Base-by-base conservation (phyloP, 2,888 invertebrate species). In the Cremastinae sp. region DNA sequence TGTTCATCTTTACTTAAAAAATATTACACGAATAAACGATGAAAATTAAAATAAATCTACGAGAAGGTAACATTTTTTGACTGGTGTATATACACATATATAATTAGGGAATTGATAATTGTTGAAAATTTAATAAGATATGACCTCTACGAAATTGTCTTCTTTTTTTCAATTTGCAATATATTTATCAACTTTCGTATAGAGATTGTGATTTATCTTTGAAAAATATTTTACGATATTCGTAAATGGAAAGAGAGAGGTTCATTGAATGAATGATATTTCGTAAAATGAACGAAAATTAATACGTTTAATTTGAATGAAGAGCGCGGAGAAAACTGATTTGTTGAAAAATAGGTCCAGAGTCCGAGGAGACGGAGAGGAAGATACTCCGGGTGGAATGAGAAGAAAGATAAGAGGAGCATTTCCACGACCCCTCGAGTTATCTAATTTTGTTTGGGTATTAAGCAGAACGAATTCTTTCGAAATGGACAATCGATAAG, bases 401-500 rank as follows among this genome's bases (percentile, higher is more conserved):
- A 16, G 43, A 18, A 28, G 45, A 49, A 66, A 16, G 71, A 71
- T 75, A 75, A 75, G 61, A 34, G 9, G 43, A 56, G 28, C 47
- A 53, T 65, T 61, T 71, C 18, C 54, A 61, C 54, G 61, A 75
- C 54, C 47, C 70, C 14, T 12, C 49, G 58, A 34, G 54, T 62
- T 75, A 71, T 75, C 75, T 43, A 62, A 71, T 49, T 75, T 66
- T 43, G 49, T 66, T 75, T 62, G 61, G 43, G 54, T 51, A 62
- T 66, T 62, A 66, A 66, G 56, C 59, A 12, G 58, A 51, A 58
- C 14, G 14, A 68, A 56, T 49, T 41, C 45, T 28, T 20, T 36
- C 43, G 41, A 28, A 14, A 8, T 18, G 18, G 22, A 58, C 14
- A 28, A 12, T 10, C 5, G 10, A 8, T 10, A 4, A 10, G 10